A percentile compares a stretch with the other conserved stretches of the same genome.
phyloP scores from a whole-genome alignment of 2,797 vertebrate genomes.

The Karalla daura region DNA sequence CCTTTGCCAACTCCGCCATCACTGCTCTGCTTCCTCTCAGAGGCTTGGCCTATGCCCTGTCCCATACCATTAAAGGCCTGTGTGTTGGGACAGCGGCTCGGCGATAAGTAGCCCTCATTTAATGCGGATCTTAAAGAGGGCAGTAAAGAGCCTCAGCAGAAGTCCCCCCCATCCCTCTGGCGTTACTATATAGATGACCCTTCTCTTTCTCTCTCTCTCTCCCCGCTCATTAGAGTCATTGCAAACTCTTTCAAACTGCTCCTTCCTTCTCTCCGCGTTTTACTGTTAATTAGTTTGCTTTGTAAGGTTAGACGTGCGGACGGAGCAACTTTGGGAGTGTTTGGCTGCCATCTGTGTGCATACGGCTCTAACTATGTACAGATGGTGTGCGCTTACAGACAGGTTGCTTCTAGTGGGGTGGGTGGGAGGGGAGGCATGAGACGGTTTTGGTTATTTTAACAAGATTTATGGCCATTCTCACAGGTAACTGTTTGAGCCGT shows the following conservation, averaged over 20 bases:
- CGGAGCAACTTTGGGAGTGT: constrained; percentile 94
- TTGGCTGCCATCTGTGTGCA: constrained; percentile 96
- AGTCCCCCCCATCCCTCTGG: constrained; percentile 63
- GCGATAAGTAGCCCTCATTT: constrained; percentile 82
- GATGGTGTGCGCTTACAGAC: constrained; percentile 94
- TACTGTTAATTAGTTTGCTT: constrained; percentile 95
- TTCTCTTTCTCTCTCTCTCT: constrained; percentile 58
- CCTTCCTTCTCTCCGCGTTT: constrained; percentile 89
- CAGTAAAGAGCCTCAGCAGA: constrained; percentile 77
- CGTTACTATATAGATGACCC: constrained; percentile 72
- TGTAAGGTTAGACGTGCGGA: constrained; percentile 94
- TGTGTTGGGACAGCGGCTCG: constrained; percentile 73
- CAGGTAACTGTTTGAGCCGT: constrained; percentile 92
- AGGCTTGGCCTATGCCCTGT: constrained; percentile 69
- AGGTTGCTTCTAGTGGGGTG: constrained; percentile 92
- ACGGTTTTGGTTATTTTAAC: constrained; percentile 96
- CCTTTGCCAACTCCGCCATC: constrained; percentile 31
- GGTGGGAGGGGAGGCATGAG: constrained; percentile 82
- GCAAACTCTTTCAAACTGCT: constrained; percentile 89
- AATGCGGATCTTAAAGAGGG: constrained; percentile 81
- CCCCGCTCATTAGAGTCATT: constrained; percentile 88
- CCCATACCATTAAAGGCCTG: constrained; percentile 75
- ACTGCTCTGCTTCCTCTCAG: constrained; percentile 66
- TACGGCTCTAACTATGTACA: constrained; percentile 94
- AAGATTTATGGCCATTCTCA: constrained; percentile 95